Evolutionary conservation across 2,888 invertebrate species (phyloP).

Genomic region (Dorcus parallelipipedus): DNA sequence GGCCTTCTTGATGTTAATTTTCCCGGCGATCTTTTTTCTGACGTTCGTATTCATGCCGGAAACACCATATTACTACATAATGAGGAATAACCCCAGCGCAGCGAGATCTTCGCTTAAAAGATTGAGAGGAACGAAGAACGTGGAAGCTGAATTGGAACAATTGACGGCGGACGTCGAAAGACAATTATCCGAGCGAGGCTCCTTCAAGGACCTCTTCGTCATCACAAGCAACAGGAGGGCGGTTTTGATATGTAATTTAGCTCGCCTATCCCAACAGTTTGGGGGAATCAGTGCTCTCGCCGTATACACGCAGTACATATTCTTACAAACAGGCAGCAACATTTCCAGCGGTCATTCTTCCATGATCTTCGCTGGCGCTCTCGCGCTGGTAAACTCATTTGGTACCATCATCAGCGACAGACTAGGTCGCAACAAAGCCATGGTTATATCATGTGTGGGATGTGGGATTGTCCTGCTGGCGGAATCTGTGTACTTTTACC

Average conservation of each 20-base stretch:
- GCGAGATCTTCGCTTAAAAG: conserved; percentile 32
- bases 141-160: conserved; percentile 31
- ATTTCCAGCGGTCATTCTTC: conserved; percentile 34
- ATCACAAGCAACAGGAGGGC: conserved; percentile 37
- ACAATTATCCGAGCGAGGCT: conserved; percentile 35
- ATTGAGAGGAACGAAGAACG: conserved; percentile 32
- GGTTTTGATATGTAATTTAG: conserved; percentile 27
- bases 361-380: conserved; percentile 31
- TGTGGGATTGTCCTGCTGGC: conserved; percentile 26
- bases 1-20: conserved; percentile 55
- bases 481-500: conserved; percentile 32
- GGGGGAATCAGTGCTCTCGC: conserved; percentile 34
- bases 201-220: conserved; percentile 33
- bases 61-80: conserved; percentile 39
- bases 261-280: conserved; percentile 36
- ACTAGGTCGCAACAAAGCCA: conserved; percentile 27
- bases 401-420: conserved; percentile 22
- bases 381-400: conserved; percentile 18
- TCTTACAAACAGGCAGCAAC: conserved; percentile 37
- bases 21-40: conserved; percentile 56
- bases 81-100: conserved; percentile 29
- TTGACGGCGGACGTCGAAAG: conserved; percentile 33
- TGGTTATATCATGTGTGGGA: conserved; percentile 28
- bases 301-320: conserved; percentile 37
- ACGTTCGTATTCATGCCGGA: conserved; percentile 48